These are phyloP conservation scores for Cyphomyrus plagiostoma DNA, from an alignment of 2,113 vertebrate genomes.

Conservation along the genomic window DNA sequence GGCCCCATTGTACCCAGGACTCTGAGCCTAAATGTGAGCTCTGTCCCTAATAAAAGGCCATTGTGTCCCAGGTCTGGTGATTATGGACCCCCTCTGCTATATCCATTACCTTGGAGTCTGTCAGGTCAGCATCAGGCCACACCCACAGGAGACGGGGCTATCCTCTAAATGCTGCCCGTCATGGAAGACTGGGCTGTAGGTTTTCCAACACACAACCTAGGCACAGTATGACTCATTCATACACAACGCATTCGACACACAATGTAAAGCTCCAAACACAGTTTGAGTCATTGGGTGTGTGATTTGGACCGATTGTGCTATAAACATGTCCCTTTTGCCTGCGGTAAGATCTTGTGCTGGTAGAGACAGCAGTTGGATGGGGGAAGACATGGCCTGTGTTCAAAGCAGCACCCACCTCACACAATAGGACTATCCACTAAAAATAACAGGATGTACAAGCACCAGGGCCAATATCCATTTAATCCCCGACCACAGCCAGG, in stretches of 20 bases:
- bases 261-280: background rate
- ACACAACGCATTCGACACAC: background rate
- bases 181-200: background rate
- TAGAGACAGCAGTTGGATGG: background rate
- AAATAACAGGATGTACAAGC: background rate
- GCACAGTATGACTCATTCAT: background rate
- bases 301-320: background rate
- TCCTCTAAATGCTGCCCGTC: background rate
- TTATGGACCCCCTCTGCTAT: background rate
- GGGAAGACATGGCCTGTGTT: background rate
- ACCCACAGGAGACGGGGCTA: background rate
- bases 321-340: background rate
- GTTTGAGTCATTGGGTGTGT: background rate
- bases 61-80: background rate
- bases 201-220: background rate
- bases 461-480: background rate
- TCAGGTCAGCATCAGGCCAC: background rate
- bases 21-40: slow-evolving; percentile 1
- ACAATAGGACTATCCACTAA: background rate
- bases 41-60: background rate
- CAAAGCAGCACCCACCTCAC: background rate
- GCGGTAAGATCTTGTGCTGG: background rate
- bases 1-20: background rate
- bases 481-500: background rate
- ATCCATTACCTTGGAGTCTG: background rate